phyloP scores from a whole-genome alignment of 2,113 vertebrate species.

The Clarias magur region DNA sequence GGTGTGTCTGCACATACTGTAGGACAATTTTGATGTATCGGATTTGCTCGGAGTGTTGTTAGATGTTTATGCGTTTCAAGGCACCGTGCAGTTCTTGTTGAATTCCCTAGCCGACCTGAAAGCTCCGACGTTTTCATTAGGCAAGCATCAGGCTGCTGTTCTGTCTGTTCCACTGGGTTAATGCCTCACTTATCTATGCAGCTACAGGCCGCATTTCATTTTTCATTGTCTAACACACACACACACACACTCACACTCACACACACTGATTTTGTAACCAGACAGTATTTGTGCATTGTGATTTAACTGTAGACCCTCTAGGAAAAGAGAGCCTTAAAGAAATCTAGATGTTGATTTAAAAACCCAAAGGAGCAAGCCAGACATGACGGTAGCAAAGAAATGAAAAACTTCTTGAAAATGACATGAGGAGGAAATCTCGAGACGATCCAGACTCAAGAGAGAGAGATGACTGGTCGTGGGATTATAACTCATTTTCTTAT shows the following conservation, averaged over 20 bases:
- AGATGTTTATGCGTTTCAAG: constrained; percentile 14
- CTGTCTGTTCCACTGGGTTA: neutral
- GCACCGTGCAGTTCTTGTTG: neutral
- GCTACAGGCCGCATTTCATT: constrained; percentile 6
- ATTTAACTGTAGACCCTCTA: neutral
- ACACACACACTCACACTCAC: neutral
- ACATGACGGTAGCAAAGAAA: too few species aligned
- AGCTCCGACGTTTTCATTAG: constrained; percentile 18
- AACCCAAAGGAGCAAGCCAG: neutral
- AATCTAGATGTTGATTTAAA: neutral
- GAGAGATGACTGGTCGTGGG: neutral
- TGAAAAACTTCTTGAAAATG: neutral
- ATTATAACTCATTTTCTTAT: neutral
- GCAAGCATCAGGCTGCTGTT: constrained; percentile 2
- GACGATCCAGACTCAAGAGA: neutral
- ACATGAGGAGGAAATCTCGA: neutral
- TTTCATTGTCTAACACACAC: neutral
- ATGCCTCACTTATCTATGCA: neutral
- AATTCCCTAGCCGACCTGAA: constrained; percentile 9
- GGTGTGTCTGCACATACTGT: neutral
- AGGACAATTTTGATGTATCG: constrained; percentile 2
- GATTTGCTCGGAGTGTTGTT: neutral
- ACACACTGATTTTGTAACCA: neutral
- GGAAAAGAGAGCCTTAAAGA: neutral
- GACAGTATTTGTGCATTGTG: neutral